Base-by-base conservation (phyloP, 2,113 vertebrate genomes). In the Osmerus eperlanus region DNA sequence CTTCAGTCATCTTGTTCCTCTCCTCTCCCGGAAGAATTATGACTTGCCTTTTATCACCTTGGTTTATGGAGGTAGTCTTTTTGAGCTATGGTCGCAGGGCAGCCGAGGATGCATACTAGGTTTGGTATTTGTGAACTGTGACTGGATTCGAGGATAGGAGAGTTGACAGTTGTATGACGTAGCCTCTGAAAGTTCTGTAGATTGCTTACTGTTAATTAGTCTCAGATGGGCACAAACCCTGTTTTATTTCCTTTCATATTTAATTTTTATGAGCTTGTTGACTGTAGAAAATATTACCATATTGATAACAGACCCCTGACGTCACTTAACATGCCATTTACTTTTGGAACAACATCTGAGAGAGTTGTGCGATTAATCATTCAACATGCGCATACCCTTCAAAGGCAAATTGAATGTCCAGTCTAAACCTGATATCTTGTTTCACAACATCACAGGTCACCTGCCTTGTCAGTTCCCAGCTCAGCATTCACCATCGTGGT, bases 381-480 rank as follows among this genome's bases (percentile, higher is more conserved):
- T 62, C n/a, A 69, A 59, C 67, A 41, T 70, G 32, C 71, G 62
- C 72, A n/a, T 65, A 41, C 32, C 18, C 25, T 41, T 69, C 12
- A 61, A 6, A 23, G n/a, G 41, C 32, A 23, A 19, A 65, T 65
- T 65, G 4, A 28, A 25, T n/a, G 53, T 29, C 1, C 14, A 41
- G 11, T 21, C 36, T 18, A 25, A 62, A 61, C 59, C 23, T 32
- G 41, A 68, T 81, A 60, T 78, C 25, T 9, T 32, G 65, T 85
- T 87, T 81, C 78, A 78, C 56, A 80, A 72, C 67, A 78, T 3
- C 56, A 6, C 65, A 25, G 51, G 73, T 77, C 80, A 74, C 70
- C 80, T 61, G 58, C 67, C 69, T 28, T 70, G n/a, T 64, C 47
- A 74, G 74, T 59, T 78, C 55, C 80, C 65, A 52, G 71, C 2